Evolutionary conservation across 2,888 invertebrate genomes (phyloP).

Genomic region (Atherix ibis): DNA sequence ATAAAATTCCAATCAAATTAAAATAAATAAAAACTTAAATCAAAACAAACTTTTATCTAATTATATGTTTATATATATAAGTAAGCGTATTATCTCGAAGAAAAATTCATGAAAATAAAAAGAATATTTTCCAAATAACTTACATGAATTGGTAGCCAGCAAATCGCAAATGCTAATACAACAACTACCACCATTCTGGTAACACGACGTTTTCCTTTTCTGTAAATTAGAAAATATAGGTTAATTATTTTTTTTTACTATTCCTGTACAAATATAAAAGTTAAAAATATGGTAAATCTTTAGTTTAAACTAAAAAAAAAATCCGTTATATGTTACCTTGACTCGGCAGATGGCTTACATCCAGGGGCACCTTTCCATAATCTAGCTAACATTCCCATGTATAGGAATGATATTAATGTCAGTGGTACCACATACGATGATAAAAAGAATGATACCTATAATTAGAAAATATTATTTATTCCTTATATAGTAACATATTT

Average conservation of each 20-base stretch:
- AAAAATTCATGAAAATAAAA: background rate
- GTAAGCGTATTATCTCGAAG: too few species aligned
- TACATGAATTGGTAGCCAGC: constrained; percentile 91
- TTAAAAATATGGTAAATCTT: too few species aligned
- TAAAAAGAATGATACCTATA: constrained; percentile 67
- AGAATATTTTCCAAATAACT: constrained; percentile 17
- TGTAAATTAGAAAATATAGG: constrained; percentile 28
- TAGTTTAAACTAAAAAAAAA: too few species aligned
- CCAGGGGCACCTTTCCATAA: constrained; percentile 69
- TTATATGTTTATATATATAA: too few species aligned
- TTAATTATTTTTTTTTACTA: background rate
- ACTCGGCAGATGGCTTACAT: constrained; percentile 63
- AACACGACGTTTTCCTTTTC: constrained; percentile 72
- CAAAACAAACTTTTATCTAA: too few species aligned
- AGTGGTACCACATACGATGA: constrained; percentile 81
- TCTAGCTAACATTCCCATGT: constrained; percentile 75
- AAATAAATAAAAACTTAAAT: too few species aligned
- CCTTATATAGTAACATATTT: too few species aligned
- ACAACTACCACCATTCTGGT: constrained; percentile 86
- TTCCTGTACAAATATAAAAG: too few species aligned
- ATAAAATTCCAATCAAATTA: too few species aligned
- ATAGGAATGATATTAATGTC: constrained; percentile 70
- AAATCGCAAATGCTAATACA: constrained; percentile 80
- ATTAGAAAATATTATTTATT: constrained; percentile 9
- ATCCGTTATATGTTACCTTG: too few species aligned